A percentile compares a stretch with the other conserved stretches of the same genome.
These are phyloP conservation scores for Sinelater perroti DNA, from an alignment of 2,888 invertebrate genomes.

Conservation along the genomic window DNA sequence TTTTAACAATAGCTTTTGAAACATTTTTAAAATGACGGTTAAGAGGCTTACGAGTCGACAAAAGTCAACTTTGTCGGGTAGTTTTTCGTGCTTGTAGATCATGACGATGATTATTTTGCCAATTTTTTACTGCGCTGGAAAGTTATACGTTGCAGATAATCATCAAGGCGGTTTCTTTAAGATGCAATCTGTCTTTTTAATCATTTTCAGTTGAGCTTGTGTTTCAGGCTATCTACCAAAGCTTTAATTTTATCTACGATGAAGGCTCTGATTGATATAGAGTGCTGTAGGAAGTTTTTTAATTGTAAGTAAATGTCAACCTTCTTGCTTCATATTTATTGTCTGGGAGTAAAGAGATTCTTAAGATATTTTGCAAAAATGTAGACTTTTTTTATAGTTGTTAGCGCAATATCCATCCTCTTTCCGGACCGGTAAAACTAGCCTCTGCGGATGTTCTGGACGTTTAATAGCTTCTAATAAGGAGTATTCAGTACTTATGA, in stretches of 20 bases:
- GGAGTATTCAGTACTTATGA: too few relatives aligned
- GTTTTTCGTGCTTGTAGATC: not conserved
- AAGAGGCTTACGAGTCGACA: not conserved
- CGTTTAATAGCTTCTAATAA: too few relatives aligned
- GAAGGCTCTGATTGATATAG: slow-evolving; percentile 5
- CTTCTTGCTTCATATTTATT: not conserved
- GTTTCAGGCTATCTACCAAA: too few relatives aligned
- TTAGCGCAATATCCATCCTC: too few relatives aligned
- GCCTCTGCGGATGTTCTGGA: not conserved
- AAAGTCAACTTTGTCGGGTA: not conserved
- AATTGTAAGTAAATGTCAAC: not conserved
- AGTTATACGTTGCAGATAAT: not conserved
- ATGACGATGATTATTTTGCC: too few relatives aligned
- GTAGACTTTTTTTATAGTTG: too few relatives aligned
- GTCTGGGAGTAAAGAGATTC: too few relatives aligned
- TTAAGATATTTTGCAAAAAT: too few relatives aligned
- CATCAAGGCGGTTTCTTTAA: too few relatives aligned
- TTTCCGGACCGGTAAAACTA: not conserved
- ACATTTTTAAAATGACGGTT: not conserved
- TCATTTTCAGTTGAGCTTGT: too few relatives aligned
- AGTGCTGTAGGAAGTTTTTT: not conserved
- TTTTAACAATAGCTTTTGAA: not conserved
- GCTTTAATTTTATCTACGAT: not conserved
- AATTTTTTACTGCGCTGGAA: not conserved
- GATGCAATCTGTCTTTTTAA: not conserved